Base-by-base conservation (phyloP, 2,113 vertebrate genomes). In the Percina caprodes region DNA sequence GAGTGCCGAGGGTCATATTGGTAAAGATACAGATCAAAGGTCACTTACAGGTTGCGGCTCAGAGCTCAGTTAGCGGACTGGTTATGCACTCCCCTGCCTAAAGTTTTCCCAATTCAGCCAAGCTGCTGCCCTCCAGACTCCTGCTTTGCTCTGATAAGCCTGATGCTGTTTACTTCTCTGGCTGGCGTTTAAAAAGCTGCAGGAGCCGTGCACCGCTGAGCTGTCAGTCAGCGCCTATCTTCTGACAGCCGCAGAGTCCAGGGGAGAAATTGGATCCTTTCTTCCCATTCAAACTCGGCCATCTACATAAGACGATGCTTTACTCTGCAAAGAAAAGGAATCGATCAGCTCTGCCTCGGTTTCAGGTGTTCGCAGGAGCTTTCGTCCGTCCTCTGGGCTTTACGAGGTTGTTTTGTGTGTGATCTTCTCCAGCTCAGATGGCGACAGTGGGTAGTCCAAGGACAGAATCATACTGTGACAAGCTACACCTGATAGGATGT, bases 191-290 rank as follows among this genome's bases (percentile, higher is more conserved):
- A 86, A 91, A 84, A 84, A 83, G 90, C 87, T 89, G 91, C 85
- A 76, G 88, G 83, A 90, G 81, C 91, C 42, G 84, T 56, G 83
- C 89, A 80, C 92, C 86, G 13, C 89, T 70, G 87, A 88, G 88
- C 92, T 92, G 93, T 94, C 94, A 93, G 66, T 94, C 93, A 94
- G 74, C 80, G 70, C 85, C 90, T 92, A 93, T 94, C 92, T 86
- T 77, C 92, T 90, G 90, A 94, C 91, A 93, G 87, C 86, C 68
- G 69, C 82, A 61, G 85, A 88, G 90, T 87, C 87, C 88, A 82
- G 54, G 67, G 78, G 86, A 92, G 91, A 93, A 94, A 94, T 91
- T 83, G 85, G 86, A 94, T 93, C 91, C 85, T 91, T 92, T 91
- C 90, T 91, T 86, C 88, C 86, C 74, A 91, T 91, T 93, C 86